Evolutionary conservation across 2,797 vertebrate species (phyloP).

Genomic region (Amazonetta brasiliensis): DNA sequence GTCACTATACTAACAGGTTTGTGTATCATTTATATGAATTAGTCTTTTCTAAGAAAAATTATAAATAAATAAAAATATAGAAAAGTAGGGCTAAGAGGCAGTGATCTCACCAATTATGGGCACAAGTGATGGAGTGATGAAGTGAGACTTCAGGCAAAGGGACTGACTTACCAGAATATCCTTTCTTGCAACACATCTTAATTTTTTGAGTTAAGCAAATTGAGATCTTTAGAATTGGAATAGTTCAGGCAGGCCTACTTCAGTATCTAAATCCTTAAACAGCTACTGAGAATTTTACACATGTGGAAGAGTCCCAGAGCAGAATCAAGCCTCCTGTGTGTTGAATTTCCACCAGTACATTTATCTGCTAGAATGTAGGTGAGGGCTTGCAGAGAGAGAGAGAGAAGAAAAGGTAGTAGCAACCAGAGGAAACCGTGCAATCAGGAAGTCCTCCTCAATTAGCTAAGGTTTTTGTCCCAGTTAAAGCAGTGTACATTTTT

Average conservation of each 20-base stretch:
- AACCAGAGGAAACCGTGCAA: not conserved
- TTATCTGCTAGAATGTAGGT: not conserved
- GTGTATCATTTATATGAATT: not conserved
- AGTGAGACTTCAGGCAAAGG: not conserved
- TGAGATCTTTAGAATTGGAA: not conserved
- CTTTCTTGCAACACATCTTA: not conserved
- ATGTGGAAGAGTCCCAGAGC: not conserved
- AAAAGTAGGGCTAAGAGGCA: not conserved
- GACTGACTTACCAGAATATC: not conserved
- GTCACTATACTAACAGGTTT: not conserved
- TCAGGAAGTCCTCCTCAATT: no score
- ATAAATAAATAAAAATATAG: no score
- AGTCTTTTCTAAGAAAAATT: no score
- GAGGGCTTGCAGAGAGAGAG: not conserved
- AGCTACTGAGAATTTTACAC: not conserved
- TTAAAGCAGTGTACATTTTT: not conserved
- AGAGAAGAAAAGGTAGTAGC: not conserved
- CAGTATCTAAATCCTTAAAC: not conserved
- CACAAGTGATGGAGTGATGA: not conserved
- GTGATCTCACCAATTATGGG: not conserved
- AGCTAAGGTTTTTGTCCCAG: not conserved
- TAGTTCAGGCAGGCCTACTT: not conserved
- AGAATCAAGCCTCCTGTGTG: not conserved
- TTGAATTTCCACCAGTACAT: not conserved
- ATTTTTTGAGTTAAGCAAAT: conserved; percentile 25